A percentile compares a stretch with the other conserved stretches of the same genome.
These are phyloP conservation scores for Nemotelus pantherinus DNA, from an alignment of 2,888 invertebrate genomes.

Conservation along the genomic window DNA sequence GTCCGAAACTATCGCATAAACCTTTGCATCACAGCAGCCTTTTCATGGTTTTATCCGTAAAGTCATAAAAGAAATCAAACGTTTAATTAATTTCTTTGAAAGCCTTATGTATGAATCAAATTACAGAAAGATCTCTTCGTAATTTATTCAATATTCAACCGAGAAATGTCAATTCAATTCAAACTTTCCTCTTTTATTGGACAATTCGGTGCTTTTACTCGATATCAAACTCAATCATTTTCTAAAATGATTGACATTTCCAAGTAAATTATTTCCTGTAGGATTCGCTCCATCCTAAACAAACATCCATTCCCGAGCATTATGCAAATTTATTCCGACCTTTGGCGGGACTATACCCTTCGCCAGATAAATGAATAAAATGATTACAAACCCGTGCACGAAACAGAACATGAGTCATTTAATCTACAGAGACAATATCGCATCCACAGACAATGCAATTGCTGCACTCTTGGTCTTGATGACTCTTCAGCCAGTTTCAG, in stretches of 20 bases:
- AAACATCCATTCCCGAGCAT: conserved; percentile 7
- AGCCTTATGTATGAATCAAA: too few relatives aligned
- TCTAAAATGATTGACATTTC: conserved; percentile 7
- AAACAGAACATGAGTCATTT: neutral
- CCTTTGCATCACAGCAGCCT: too few relatives aligned
- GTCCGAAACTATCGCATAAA: too few relatives aligned
- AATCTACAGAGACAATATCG: neutral
- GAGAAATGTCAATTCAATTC: neutral
- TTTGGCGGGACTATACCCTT: neutral
- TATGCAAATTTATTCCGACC: conserved; percentile 17
- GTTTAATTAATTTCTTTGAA: too few relatives aligned
- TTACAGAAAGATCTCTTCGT: too few relatives aligned
- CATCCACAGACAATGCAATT: neutral
- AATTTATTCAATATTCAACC: too few relatives aligned
- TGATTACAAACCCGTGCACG: neutral
- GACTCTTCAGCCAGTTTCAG: neutral
- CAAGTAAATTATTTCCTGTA: conserved; percentile 19
- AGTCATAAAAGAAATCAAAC: too few relatives aligned
- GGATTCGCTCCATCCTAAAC: neutral
- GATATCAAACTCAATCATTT: conserved; percentile 10
- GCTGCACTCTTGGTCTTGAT: conserved; percentile 5
- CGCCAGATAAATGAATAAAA: conserved; percentile 21
- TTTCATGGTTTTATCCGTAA: too few relatives aligned
- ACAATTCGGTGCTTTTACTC: neutral
- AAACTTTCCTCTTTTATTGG: neutral